Evolutionary conservation across 2,888 invertebrate genomes (phyloP).

Genomic region (Candidula unifasciata): DNA sequence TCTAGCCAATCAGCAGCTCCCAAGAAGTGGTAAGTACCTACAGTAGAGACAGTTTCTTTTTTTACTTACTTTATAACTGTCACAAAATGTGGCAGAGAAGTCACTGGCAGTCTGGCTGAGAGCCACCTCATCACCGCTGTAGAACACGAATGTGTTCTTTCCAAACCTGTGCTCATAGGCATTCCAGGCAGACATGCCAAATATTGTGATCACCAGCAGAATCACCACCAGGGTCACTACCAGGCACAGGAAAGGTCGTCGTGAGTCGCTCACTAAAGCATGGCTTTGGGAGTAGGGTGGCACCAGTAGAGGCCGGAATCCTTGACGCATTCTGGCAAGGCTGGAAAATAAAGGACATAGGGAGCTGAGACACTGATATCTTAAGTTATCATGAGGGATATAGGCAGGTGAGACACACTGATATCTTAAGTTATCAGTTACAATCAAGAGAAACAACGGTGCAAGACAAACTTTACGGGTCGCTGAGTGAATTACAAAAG

Average conservation of each 20-base stretch:
- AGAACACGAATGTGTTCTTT: not conserved
- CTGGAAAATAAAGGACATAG: not conserved
- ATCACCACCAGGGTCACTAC: not conserved
- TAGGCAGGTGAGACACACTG: not conserved
- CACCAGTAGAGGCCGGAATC: constrained; percentile 30
- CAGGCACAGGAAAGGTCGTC: constrained; percentile 14
- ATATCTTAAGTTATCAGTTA: too few relatives aligned
- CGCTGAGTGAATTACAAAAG: too few relatives aligned
- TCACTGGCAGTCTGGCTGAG: constrained; percentile 16
- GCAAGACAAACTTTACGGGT: too few relatives aligned
- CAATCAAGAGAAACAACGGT: too few relatives aligned
- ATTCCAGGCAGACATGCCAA: constrained; percentile 36
- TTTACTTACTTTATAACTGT: constrained; percentile 19
- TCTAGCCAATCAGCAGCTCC: too few relatives aligned
- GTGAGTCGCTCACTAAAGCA: not conserved
- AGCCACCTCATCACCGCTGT: constrained; percentile 29
- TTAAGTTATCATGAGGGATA: too few relatives aligned
- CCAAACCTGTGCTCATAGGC: constrained; percentile 6
- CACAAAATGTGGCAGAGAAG: constrained; percentile 31
- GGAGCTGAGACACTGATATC: not conserved
- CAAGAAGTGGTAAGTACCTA: too few relatives aligned
- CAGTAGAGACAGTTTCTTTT: too few relatives aligned
- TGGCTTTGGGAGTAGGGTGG: not conserved
- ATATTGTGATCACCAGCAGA: constrained; percentile 21
- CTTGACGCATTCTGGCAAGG: not conserved